Base-by-base conservation (phyloP, 2,797 vertebrate genomes). In the Lateolabrax maculatus region DNA sequence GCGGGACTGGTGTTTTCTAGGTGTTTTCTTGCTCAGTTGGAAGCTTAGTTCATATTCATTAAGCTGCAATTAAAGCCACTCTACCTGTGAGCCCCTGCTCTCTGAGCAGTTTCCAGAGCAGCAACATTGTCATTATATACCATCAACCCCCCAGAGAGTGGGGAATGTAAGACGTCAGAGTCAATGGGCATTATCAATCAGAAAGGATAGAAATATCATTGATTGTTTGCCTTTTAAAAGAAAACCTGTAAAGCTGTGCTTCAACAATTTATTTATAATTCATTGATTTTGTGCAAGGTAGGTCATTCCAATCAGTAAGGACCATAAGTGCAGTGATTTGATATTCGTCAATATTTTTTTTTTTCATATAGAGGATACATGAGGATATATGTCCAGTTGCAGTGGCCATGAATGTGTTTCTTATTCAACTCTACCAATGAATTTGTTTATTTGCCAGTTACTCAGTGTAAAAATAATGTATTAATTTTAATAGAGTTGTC, bases 31-130 rank as follows among this genome's bases (percentile, higher is more conserved):
- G 72, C 37, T 52, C 63, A 43, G 25, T 73, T 84, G 57, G 71
- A 86, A 72, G 70, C 41, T 37, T 19, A 67, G 79, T 46, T 71
- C 21, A 48, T 69, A 61, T 82, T 84, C 65, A 79, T 88, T 77
- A 86, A 84, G 77, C 75, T 64, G 60, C 83, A 77, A 70, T 89
- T 83, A 86, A 85, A 74, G 37, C 36, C 58, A 37, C 16, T 84
- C 80, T 55, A 56, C 58, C 64, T 44, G 9, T 12, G n/a, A 23
- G 27, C 23, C 27, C 15, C 23, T 27, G 56, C 44, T 70, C n/a
- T 75, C 21, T 19, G 46, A n/a, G n/a, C n/a, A n/a, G 11, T 8
- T 62, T 63, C 29, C 37, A 48, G 51, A 51, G 19, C 46, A 60
- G 31, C 76, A 73, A 60, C 8, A 8, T 43, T 70, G 53, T 67